A percentile compares a stretch with the other conserved stretches of the same genome.
These are phyloP conservation scores for Brenthis daphne DNA, from an alignment of 2,888 invertebrate genomes.

Conservation along the genomic window DNA sequence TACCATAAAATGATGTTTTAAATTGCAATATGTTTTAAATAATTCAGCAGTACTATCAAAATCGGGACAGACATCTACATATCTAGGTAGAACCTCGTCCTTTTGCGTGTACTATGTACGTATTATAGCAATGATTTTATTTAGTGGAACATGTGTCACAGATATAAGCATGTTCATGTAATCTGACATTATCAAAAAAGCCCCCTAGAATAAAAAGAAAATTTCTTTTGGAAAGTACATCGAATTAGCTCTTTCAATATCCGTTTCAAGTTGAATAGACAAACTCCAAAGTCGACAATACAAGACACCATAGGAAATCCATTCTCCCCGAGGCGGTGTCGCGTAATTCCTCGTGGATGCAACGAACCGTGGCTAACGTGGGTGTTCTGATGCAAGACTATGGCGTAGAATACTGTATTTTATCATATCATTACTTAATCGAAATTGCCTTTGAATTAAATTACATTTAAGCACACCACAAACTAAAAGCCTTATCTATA, in stretches of 20 bases:
- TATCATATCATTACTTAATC: constrained; percentile 33
- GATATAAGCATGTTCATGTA: too few species aligned
- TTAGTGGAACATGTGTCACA: too few species aligned
- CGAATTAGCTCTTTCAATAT: constrained; percentile 28
- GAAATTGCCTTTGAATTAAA: constrained; percentile 19
- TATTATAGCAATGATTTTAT: too few species aligned
- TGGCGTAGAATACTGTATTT: constrained; percentile 29
- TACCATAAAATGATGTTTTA: too few species aligned
- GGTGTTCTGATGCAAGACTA: constrained; percentile 39
- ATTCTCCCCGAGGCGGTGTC: constrained; percentile 39
- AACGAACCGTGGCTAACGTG: constrained; percentile 34
- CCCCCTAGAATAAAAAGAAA: not conserved
- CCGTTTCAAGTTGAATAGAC: constrained; percentile 34
- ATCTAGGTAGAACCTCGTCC: too few species aligned
- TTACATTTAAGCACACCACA: not conserved
- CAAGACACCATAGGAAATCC: constrained; percentile 38
- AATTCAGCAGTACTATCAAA: too few species aligned
- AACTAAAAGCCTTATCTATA: not conserved
- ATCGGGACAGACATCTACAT: too few species aligned
- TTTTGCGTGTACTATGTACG: too few species aligned
- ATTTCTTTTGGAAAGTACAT: constrained; percentile 17
- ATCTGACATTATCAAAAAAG: not conserved
- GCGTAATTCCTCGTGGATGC: constrained; percentile 38
- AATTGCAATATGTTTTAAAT: too few species aligned
- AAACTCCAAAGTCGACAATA: constrained; percentile 33